Base-by-base conservation (phyloP, 2,113 vertebrate species). In the Plestiodon gilberti region DNA sequence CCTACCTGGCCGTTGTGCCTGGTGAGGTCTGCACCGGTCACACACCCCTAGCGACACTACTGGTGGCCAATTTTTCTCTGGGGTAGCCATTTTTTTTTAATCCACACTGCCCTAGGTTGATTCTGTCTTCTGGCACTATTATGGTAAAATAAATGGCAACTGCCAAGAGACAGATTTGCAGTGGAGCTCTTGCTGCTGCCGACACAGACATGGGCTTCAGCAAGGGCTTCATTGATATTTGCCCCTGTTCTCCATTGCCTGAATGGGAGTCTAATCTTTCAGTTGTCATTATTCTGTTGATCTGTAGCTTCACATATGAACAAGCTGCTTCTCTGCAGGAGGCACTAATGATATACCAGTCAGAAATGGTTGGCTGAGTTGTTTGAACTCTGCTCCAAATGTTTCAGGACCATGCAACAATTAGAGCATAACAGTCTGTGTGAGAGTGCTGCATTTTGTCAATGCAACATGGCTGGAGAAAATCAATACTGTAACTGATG, bases 401-500 rank as follows among this genome's bases (percentile, higher is more conserved):
- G 10, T 77, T 85, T 90, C 35, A 1, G 28, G 71, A 85, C 38
- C 18, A 67, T 48, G 23, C 6, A 88, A n/a, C 74, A 92, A 86
- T 82, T 80, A 90, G 1, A 88, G 48, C 33, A 74, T 2, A 69
- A 64, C n/a, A 77, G 4, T 38, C 86, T 82, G 52, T 90, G 80
- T 85, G 40, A 38, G 90, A 90, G 81, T 48, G 62, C 25, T 25
- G 13, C 57, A 23, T 83, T 91, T 80, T 83, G 75, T 90, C 85
- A 85, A 83, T 86, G 69, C 33, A 80, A 28, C 64, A 65, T 38
- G 55, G 5, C 18, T 82, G n/a, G 70, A 10, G 22, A 55, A 14
- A 89, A 90, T 93, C 90, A 79, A 67, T 93, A 77, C n/a, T 30
- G n/a, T 59, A 90, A 78, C 3, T 83, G 52, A 89, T 35, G 33